Conservation (phyloP, 1,140 invertebrate species). For the Heterodera schachtii region DNA sequence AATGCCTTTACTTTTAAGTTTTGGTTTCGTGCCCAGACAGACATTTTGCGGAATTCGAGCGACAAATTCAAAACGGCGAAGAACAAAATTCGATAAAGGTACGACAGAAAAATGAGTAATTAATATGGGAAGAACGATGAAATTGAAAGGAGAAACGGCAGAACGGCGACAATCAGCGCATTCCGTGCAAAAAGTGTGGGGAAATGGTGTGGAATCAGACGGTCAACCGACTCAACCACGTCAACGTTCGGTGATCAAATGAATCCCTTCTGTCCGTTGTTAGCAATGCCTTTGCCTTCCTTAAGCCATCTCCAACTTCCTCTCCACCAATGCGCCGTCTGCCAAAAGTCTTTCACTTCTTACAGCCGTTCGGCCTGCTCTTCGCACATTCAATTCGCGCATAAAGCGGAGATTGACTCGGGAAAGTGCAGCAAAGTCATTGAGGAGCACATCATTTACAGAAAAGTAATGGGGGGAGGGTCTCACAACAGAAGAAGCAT, state of each 20-base stretch:
- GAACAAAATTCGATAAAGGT: too few relatives aligned
- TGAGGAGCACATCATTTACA: constrained; percentile 26
- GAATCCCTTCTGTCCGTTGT: neutral
- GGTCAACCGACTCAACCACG: constrained; percentile 24
- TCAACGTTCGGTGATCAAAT: constrained; percentile 33
- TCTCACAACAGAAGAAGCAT: too few relatives aligned
- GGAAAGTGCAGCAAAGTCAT: constrained; percentile 17
- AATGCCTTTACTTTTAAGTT: neutral
- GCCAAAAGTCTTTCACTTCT: constrained; percentile 23
- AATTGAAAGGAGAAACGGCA: too few relatives aligned
- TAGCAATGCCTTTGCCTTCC: too few relatives aligned
- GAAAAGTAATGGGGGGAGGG: neutral
- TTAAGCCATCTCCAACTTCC: constrained; percentile 31
- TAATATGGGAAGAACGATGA: too few relatives aligned
- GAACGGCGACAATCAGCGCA: constrained; percentile 2
- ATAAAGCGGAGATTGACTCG: constrained; percentile 12
- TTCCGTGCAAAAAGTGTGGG: constrained; percentile 32
- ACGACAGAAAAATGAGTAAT: too few relatives aligned
- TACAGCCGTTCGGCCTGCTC: constrained; percentile 29
- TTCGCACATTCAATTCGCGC: constrained; percentile 30
- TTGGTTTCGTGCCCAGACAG: neutral
- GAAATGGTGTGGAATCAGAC: constrained; percentile 25
- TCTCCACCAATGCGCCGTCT: constrained; percentile 26
- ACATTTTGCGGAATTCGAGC: neutral
- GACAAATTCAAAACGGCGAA: neutral